Evolutionary conservation across 2,113 vertebrate genomes (phyloP), one percentile per base, ranked within the genome.

Genomic region (Platysteira castanea): DNA sequence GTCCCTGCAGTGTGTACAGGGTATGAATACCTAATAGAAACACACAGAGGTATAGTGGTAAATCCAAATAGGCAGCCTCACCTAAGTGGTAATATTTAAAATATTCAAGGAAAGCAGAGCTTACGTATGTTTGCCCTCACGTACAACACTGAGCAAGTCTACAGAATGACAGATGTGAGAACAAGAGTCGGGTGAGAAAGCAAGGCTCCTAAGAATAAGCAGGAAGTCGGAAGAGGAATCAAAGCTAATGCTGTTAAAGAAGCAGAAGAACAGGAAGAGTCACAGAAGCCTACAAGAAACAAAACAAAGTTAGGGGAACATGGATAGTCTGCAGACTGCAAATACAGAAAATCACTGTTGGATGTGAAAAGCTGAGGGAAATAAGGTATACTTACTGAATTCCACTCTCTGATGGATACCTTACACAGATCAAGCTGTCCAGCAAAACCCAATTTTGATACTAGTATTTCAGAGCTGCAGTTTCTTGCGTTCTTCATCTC

Each of bases 211-310:
- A 35, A 63, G 64, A 74, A 86, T 54, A 9, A 84, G 60, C 37
- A 93, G 56, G 74, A 84, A 91, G 74, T 37, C 0, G 0, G 63
- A 70, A 90, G 61, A 87, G 35, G 26, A 91, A 63, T 69, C 27
- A 65, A 53, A 73, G 46, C 23, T 84, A 37, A 80, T 59, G 54
- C 50, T 65, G 28, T 79, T 30, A 63, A 59, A 81, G 57, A 79
- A 26, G 84, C 56, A 52, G 64, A 95, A 84, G 46, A 95, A 81
- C 73, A 70, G 65, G 84, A 91, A 68, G 65, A 84, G 65, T 37
- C 74, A 87, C 37, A 83, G 63, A 65, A 90, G 39, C 35, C 22
- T 39, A 35, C 26, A 56, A 83, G 42, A 73, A 89, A 73, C 44
- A 92, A 90, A 84, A 37, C 16, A 61, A 87, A 73, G 49, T 69